A percentile compares a stretch with the other conserved stretches of the same genome.
Evolutionary conservation across 2,113 vertebrate genomes (phyloP).

Genomic region (Hippocampus comes): DNA sequence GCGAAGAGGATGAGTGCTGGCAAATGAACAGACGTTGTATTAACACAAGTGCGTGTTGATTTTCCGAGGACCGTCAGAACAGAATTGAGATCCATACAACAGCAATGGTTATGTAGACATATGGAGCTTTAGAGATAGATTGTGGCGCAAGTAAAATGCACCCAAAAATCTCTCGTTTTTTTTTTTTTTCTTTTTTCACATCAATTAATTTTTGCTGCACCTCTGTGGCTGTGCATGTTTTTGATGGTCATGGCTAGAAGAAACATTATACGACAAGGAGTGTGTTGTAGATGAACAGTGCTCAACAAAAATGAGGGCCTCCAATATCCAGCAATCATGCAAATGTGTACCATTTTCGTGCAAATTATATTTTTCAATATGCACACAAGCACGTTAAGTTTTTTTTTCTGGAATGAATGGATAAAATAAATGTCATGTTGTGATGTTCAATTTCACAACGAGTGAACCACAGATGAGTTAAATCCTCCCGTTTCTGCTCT

Average conservation of each 20-base stretch:
- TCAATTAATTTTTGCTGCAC: neutral
- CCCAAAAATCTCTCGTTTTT: neutral
- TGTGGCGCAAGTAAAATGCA: neutral
- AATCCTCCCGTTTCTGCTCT: neutral
- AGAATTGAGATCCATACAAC: neutral
- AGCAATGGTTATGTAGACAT: neutral
- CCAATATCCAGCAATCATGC: too few relatives aligned
- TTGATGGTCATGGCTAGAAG: neutral
- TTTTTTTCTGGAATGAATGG: too few relatives aligned
- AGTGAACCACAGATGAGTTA: neutral
- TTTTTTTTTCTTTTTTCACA: neutral
- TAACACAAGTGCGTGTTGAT: neutral
- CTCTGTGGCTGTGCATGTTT: neutral
- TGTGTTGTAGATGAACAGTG: neutral
- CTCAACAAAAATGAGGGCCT: too few relatives aligned
- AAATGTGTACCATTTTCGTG: too few relatives aligned
- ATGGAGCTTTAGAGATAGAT: neutral
- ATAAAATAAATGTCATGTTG: too few relatives aligned
- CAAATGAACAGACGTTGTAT: neutral
- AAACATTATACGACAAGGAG: neutral
- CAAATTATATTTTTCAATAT: too few relatives aligned
- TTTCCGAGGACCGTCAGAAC: neutral
- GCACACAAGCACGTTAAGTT: too few relatives aligned
- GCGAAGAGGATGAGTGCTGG: neutral
- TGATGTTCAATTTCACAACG: neutral